Evolutionary conservation across 2,113 vertebrate genomes (phyloP), one percentile per base, ranked within the genome.

Genomic region (Protobothrops mucrosquamatus): DNA sequence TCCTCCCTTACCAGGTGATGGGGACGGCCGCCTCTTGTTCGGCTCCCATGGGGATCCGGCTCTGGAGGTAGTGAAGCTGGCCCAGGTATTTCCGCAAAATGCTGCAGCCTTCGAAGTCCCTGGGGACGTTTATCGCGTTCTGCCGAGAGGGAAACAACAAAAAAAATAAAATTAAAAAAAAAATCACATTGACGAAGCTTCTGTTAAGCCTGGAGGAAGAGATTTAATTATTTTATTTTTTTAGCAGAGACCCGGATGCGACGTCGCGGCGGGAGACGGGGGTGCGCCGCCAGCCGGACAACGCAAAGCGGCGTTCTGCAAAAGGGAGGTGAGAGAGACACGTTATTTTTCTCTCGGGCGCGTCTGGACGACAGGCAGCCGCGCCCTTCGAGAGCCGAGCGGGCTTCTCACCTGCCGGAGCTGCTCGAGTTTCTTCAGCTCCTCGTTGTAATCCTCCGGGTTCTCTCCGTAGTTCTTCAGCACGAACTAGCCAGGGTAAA

Each of bases 91-190:
- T 99, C 94, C 99, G 98, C 93, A 99, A 94, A 0, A 98, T 99
- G 95, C 99, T 99, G 98, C 99, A 99, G 93, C 99, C 99, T 96
- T 99, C 99, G 0, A 99, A 99, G 94, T 99, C 99, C 92, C 99
- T 96, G 1, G 99, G 99, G 2, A 99, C 99, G 0, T 98, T 99
- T 88, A 99, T 98, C 0, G 99, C 98, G 0, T 92, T 97, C 98
- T 98, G 93, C 23, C 0, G 15, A 1, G 89, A 14, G 81, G 51
- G 92, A 43, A 91, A 46, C 46, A 46, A 46, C 46, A 46, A 46
- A 4, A 46, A 5, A 4, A 46, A 46, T 3, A 54, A 34, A 48
- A 39, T 39, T 39, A 39, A 39, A 39, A 39, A 39, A 88, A 4
- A 20, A 91, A 51, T 74, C 6, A 1, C 14, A 1, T 39, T 81